Base-by-base conservation (phyloP, 2,113 vertebrate species). In the Zapornia atra region DNA sequence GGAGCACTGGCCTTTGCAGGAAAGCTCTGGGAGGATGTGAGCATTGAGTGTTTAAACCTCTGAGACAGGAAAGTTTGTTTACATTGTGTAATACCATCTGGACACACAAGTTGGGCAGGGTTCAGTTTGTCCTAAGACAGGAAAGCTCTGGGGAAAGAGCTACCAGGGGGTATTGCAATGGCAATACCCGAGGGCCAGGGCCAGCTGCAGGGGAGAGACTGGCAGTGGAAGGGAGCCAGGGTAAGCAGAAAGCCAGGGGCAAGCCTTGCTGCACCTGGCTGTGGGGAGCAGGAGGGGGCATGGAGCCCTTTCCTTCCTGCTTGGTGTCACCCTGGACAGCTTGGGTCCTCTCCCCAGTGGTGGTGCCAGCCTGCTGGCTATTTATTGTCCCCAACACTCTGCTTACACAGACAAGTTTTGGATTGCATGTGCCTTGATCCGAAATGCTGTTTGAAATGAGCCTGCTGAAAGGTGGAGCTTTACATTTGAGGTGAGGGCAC, bases 351-450 rank as follows among this genome's bases (percentile, higher is more conserved):
- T 80, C 21, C 48, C 28, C 50, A 36, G 36, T 28, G 0, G 0
- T 1, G 0, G 5, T 42, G 19, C 76, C 46, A 26, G 13, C 9
- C 33, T 72, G 11, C 15, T 2, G 5, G 28, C 31, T 46, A 0
- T 29, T 56, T 33, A 7, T 12, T 56, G 25, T 44, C 22, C 22
- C 29, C 64, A 63, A 59, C 24, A 44, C 1, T 0, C 17, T 61
- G 6, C 44, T 89, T 40, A 26, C 36, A 60, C 34, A 81, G 59
- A 7, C 5, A 10, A 31, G 38, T 70, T 83, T 69, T 69, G 48
- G 68, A 36, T 1, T 34, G 26, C 13, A 0, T 9, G 9, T 94
- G 44, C 40, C 56, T 81, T n/a, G 29, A 78, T 75, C 40, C 56
- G 34, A 73, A 64, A 36, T 24, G 9, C 33, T 57, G 44, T 24